These are phyloP conservation scores for Corbicula japonica DNA, from an alignment of 2,888 invertebrate species.

Conservation along the genomic window DNA sequence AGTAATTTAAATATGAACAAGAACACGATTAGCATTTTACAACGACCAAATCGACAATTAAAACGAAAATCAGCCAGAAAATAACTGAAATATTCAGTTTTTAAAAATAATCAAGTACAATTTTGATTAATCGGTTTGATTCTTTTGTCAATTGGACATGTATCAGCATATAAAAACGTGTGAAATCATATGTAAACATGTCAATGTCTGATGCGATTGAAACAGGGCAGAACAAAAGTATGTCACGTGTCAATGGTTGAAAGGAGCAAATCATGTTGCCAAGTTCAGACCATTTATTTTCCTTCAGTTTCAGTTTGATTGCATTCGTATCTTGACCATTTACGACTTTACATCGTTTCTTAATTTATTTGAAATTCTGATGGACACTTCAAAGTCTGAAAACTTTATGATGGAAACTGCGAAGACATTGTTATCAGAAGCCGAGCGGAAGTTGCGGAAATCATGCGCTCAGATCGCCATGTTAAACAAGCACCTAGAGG, in stretches of 20 bases:
- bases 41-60: too few relatives aligned
- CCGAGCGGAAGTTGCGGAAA: slow-evolving; percentile 68
- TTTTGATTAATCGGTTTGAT: too few relatives aligned
- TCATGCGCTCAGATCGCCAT: slow-evolving; percentile 76
- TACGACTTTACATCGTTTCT: not conserved
- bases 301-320: not conserved
- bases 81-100: too few relatives aligned
- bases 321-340: not conserved
- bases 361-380: not conserved
- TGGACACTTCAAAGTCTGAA: slow-evolving; percentile 6
- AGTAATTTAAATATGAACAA: too few relatives aligned
- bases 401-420: slow-evolving; percentile 11
- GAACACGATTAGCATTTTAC: too few relatives aligned
- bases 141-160: too few relatives aligned
- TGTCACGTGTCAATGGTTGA: slow-evolving; percentile 20
- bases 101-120: too few relatives aligned
- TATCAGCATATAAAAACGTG: too few relatives aligned
- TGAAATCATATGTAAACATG: not conserved
- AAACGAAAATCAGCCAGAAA: too few relatives aligned
- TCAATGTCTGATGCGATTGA: not conserved
- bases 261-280: not conserved
- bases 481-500: slow-evolving; percentile 72
- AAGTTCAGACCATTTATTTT: not conserved
- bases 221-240: slow-evolving; percentile 4
- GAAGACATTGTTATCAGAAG: slow-evolving; percentile 1